Evolutionary conservation across 2,888 invertebrate genomes (phyloP).

Genomic region (Drosophila algonquin): DNA sequence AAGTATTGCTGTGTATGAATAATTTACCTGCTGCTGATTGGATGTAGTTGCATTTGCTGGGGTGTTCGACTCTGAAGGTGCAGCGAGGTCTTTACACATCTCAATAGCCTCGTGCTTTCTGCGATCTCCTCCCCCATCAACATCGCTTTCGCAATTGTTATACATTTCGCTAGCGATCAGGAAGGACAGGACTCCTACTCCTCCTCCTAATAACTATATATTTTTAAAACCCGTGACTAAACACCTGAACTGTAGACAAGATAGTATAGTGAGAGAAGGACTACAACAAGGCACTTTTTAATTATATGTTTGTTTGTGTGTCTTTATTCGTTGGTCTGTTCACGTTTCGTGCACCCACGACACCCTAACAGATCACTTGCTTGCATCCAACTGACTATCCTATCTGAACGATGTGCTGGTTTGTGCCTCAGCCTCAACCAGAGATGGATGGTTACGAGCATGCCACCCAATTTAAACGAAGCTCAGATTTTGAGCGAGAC

Average conservation of each 20-base stretch:
- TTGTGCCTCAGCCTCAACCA: neutral
- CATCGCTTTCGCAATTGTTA: constrained; percentile 62
- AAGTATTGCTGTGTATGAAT: no score
- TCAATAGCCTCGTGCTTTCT: constrained; percentile 63
- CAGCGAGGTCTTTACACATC: constrained; percentile 56
- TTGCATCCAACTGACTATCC: constrained; percentile 58
- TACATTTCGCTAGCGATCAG: constrained; percentile 54
- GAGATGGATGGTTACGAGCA: constrained; percentile 35
- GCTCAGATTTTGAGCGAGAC: constrained; percentile 43
- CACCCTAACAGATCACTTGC: constrained; percentile 60
- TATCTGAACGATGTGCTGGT: constrained; percentile 4
- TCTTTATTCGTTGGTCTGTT: neutral
- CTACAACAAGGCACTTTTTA: neutral
- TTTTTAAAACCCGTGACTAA: neutral
- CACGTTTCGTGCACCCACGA: constrained; percentile 50
- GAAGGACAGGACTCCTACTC: neutral
- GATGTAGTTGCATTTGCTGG: constrained; percentile 17
- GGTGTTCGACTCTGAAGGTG: constrained; percentile 16
- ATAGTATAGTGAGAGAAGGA: neutral
- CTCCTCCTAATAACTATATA: neutral
- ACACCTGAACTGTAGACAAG: neutral
- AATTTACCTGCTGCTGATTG: neutral
- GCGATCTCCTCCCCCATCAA: constrained; percentile 59
- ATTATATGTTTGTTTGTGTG: neutral
- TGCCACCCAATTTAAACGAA: constrained; percentile 40